These are phyloP conservation scores for Antedon mediterranea DNA, from an alignment of 53 echinoderm and acorn worm genomes.

Conservation along the genomic window DNA sequence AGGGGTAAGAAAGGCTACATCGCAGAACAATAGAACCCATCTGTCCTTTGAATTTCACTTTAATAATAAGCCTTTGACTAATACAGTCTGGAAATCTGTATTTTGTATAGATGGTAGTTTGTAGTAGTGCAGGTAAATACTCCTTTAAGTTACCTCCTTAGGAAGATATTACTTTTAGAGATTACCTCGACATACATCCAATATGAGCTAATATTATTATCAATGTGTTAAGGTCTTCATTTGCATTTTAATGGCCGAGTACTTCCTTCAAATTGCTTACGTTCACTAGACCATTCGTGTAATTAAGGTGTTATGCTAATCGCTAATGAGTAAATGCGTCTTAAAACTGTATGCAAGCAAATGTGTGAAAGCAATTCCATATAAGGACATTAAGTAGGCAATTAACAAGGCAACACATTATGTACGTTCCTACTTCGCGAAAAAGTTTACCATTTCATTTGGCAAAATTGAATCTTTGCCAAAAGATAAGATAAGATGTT, in stretches of 20 bases:
- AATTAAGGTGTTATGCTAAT: neutral
- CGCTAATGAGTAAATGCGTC: neutral
- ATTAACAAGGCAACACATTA: neutral
- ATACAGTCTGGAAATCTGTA: no score
- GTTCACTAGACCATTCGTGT: neutral
- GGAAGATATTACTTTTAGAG: neutral
- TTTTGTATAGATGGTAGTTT: no score
- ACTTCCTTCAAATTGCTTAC: neutral
- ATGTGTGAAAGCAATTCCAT: neutral
- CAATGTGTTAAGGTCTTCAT: neutral
- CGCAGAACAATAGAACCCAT: neutral
- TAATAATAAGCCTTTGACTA: no score
- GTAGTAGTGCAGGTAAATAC: no score
- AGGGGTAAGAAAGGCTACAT: neutral
- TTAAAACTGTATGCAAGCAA: neutral
- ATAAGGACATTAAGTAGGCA: neutral
- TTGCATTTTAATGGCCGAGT: neutral
- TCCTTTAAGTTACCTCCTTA: no score
- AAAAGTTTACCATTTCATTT: neutral
- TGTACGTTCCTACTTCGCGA: neutral
- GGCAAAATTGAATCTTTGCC: neutral
- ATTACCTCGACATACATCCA: neutral
- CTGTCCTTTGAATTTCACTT: neutral
- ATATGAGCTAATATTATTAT: neutral
- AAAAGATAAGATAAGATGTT: neutral